These are phyloP conservation scores for Ecliptopera silaceata DNA, from an alignment of 2,888 invertebrate genomes.

Conservation along the genomic window DNA sequence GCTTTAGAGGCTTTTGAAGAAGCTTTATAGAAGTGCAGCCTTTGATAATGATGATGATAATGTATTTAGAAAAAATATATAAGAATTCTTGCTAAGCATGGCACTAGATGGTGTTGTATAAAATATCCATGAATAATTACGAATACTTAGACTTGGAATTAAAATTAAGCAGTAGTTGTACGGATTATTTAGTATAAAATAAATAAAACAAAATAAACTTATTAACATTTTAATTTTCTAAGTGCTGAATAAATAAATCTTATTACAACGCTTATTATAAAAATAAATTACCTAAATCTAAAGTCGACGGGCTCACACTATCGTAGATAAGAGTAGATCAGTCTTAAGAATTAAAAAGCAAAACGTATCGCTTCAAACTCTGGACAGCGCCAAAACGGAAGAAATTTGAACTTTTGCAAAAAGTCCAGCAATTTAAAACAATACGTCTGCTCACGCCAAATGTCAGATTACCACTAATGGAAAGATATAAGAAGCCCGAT, in stretches of 20 bases:
- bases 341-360: conserved; percentile 60
- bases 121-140: too few relatives aligned
- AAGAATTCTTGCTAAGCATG: too few relatives aligned
- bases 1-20: too few relatives aligned
- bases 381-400: conserved; percentile 44
- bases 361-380: conserved; percentile 62
- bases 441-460: conserved; percentile 70
- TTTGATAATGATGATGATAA: too few relatives aligned
- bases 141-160: too few relatives aligned
- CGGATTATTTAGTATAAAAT: too few relatives aligned
- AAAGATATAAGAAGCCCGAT: conserved; percentile 28
- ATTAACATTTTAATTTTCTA: conserved; percentile 60
- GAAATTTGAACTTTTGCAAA: conserved; percentile 43
- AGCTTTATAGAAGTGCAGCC: too few relatives aligned
- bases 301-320: conserved; percentile 81
- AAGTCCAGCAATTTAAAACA: conserved; percentile 67
- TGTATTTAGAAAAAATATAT: too few relatives aligned
- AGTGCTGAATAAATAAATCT: conserved; percentile 79
- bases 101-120: too few relatives aligned
- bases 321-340: conserved; percentile 59
- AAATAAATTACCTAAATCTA: conserved; percentile 66
- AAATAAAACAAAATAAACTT: conserved; percentile 40
- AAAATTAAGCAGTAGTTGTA: too few relatives aligned
- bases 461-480: conserved; percentile 73
- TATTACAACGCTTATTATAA: conserved; percentile 58